Base-by-base conservation (phyloP, 2,888 invertebrate species). In the Parapristionchus giblindavisi region DNA sequence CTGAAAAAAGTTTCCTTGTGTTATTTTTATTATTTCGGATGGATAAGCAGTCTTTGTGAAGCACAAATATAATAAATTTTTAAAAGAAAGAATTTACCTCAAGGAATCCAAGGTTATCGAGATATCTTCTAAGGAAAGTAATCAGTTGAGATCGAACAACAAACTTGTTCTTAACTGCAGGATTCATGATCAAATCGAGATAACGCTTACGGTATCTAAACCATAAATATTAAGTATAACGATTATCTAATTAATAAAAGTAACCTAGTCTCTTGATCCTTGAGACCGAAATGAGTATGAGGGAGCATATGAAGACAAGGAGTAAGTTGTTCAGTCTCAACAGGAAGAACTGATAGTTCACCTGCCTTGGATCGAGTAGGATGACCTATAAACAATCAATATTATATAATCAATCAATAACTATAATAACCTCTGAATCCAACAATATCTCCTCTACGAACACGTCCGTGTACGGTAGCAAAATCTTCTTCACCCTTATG, bases 231-330 rank as follows among this genome's bases (percentile, higher is more conserved):
- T 17, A 36, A 14, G 8, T n/a, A 52, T n/a, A 11, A 74, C 76
- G 4, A 5, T 29, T 51, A 32, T 29, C 21, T 24, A 32, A 40
- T 29, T 24, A n/a, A 60, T 24, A 77, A 78, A 52, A 74, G 40
- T 54, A 34, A 86, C 81, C 87, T 78, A n/a, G 86, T 81, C 73
- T 87, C 92, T 90, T 97, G 96, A 88, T 99, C 96, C 89, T 96
- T 97, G 21, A 99, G 91, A 11, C 99, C 99, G 90, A 93, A 99
- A 90, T 99, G 96, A 80, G 98, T 90, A 91, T 96, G 95, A 3
- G 99, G 99, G 85, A 99, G 90, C 95, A 98, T 97, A 87, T 97
- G 97, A 40, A 99, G 91, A 89, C 99, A 99, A 0, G 99, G 99
- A 17, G 97, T 94, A 5, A 99, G 90, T 58, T 99, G 90, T 82